A percentile compares a stretch with the other conserved stretches of the same genome.
Conservation (phyloP, 2,797 vertebrate species). For the Pipistrellus pygmaeus region DNA sequence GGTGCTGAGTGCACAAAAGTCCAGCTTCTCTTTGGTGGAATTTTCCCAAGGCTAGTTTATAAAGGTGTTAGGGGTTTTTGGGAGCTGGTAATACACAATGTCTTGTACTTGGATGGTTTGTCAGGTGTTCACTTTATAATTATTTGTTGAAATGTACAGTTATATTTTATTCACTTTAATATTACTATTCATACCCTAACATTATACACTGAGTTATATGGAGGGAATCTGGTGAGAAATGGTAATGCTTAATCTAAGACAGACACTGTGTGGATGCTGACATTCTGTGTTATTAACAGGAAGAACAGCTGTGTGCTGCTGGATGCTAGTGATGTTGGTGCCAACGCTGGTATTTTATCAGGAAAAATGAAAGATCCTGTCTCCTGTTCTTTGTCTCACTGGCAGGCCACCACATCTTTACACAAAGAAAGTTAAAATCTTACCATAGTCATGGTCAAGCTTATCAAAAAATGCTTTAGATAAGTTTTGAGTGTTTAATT, state of each 20-base stretch:
- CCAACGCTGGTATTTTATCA: not conserved
- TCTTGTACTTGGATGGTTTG: not conserved
- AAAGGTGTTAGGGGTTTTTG: not conserved
- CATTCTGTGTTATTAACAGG: not conserved
- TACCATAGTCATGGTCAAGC: not conserved
- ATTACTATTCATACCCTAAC: not conserved
- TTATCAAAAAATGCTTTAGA: not conserved
- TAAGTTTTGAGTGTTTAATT: not conserved
- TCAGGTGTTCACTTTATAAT: not conserved
- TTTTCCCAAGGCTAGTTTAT: not conserved
- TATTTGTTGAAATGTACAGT: not conserved
- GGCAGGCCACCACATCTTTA: not conserved
- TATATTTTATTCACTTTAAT: not conserved
- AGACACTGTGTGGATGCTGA: not conserved
- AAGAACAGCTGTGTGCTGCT: not conserved
- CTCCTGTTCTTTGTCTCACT: not conserved
- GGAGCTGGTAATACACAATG: not conserved
- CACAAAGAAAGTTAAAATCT: not conserved
- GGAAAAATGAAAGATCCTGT: not conserved
- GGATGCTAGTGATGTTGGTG: not conserved
- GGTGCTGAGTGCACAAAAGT: not conserved
- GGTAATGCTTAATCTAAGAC: not conserved
- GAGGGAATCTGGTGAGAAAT: not conserved
- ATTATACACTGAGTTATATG: not conserved
- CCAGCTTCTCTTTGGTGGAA: not conserved